Evolutionary conservation across 2,113 vertebrate species (phyloP), one percentile per base, ranked within the genome.

Genomic region (Trogon surrucura): DNA sequence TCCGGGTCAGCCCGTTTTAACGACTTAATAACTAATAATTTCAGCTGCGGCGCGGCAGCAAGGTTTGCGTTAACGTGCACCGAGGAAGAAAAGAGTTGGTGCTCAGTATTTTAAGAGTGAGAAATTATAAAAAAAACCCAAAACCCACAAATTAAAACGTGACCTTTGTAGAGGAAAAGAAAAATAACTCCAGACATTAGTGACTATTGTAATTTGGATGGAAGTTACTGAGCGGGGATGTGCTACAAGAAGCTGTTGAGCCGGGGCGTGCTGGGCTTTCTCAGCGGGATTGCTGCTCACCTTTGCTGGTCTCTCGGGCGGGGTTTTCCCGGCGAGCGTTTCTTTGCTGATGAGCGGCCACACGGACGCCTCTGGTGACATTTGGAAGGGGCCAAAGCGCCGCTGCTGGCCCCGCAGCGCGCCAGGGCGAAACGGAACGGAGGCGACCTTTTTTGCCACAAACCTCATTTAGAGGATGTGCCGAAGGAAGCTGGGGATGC

Each of bases 401-500:
- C 17, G 36, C 61, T 48, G 44, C 38, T 66, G 50, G 66, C 57
- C 10, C 53, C 7, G 19, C 19, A 13, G 26, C 2, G 0, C 66
- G 77, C 57, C 64, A 21, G 44, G 54, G 57, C 7, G 5, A 6
- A 5, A 58, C 12, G 9, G 29, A 32, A 8, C 2, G 47, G 44
- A 57, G 26, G 30, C 45, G 0, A 29, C 13, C 13, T 18, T 60
- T 60, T 34, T 34, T 78, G 14, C 89, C 94, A 41, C 13, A 13
- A 41, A 41, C 41, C 13, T 41, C 41, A 41, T 41, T 51, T 58
- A 1, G 47, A 71, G 87, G 87, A 15, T 51, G n/a, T n/a, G 66
- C 81, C 93, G 74, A 85, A 90, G 89, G 93, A 91, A 96, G 66
- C 84, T 81, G 64, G 10, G 22, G 97, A 50, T 71, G 18, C 66